Conservation (phyloP, 2,888 invertebrate species). For the Mesorhabditis belari region DNA sequence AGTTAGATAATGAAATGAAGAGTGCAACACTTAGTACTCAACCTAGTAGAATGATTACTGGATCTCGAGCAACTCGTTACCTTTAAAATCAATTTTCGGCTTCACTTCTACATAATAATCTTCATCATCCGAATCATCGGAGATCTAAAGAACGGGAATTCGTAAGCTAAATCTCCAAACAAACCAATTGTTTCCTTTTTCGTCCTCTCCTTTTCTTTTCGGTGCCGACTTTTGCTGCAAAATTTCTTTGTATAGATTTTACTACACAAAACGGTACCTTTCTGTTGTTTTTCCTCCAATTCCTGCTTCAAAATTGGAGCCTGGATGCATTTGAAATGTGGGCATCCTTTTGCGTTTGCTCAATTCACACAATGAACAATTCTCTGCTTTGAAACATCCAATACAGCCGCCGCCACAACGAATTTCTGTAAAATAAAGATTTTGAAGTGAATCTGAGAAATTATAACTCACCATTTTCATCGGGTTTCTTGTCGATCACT, state of each 20-base stretch:
- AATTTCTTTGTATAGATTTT: not conserved
- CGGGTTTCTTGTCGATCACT: constrained; percentile 4
- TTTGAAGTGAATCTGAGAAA: not conserved
- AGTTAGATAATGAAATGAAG: too few species aligned
- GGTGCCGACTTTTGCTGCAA: constrained; percentile 9
- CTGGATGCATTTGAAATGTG: not conserved
- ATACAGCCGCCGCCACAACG: constrained; percentile 69
- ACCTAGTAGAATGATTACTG: too few species aligned
- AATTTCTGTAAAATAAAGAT: not conserved
- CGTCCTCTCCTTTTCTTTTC: constrained; percentile 3
- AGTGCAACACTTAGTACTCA: too few species aligned
- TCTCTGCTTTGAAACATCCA: constrained; percentile 67
- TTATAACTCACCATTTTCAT: not conserved
- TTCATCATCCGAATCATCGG: too few species aligned
- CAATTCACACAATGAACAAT: constrained; percentile 68
- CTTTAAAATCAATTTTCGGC: too few species aligned
- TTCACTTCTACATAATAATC: too few species aligned
- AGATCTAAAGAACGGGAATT: too few species aligned
- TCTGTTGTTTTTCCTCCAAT: not conserved
- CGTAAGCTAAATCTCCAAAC: too few species aligned
- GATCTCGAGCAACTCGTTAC: too few species aligned
- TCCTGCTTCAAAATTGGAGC: not conserved
- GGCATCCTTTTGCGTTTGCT: constrained; percentile 51
- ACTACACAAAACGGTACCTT: not conserved
- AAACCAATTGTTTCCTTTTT: constrained; percentile 1